phyloP scores from a whole-genome alignment of 2,888 invertebrate genomes.

The Alentia gelatinosa region DNA sequence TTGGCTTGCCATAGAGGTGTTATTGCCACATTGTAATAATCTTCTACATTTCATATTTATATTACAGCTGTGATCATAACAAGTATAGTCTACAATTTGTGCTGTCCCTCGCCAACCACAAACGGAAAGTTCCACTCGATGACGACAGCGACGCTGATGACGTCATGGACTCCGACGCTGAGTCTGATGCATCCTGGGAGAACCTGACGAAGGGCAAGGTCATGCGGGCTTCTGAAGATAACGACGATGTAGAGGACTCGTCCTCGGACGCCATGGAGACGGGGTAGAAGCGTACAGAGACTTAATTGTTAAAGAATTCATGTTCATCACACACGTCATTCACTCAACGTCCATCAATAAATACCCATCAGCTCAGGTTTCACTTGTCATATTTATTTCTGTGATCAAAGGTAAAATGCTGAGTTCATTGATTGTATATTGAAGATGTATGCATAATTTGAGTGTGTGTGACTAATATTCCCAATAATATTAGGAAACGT shows the following conservation, averaged over 20 bases:
- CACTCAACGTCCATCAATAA: no score
- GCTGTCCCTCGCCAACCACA: conserved; percentile 70
- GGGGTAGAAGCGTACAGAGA: neutral
- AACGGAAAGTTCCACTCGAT: conserved; percentile 64
- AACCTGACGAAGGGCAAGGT: neutral
- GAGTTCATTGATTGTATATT: no score
- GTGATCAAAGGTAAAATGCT: no score
- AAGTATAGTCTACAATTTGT: conserved; percentile 90
- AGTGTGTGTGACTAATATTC: no score
- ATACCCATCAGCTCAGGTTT: no score
- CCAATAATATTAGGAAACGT: no score
- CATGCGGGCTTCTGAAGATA: neutral
- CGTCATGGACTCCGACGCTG: conserved; percentile 52
- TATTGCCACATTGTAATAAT: no score
- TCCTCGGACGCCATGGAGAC: neutral
- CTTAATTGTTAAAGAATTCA: neutral
- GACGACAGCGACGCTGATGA: conserved; percentile 52
- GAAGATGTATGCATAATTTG: no score
- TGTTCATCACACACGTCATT: neutral
- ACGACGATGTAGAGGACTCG: neutral
- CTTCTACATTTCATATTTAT: conserved; percentile 51
- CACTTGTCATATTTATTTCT: no score
- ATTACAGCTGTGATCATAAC: conserved; percentile 92
- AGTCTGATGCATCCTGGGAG: conserved; percentile 41
- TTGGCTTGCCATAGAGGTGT: no score